Evolutionary conservation across 2,797 vertebrate species (phyloP).

Genomic region (Falco cherrug): DNA sequence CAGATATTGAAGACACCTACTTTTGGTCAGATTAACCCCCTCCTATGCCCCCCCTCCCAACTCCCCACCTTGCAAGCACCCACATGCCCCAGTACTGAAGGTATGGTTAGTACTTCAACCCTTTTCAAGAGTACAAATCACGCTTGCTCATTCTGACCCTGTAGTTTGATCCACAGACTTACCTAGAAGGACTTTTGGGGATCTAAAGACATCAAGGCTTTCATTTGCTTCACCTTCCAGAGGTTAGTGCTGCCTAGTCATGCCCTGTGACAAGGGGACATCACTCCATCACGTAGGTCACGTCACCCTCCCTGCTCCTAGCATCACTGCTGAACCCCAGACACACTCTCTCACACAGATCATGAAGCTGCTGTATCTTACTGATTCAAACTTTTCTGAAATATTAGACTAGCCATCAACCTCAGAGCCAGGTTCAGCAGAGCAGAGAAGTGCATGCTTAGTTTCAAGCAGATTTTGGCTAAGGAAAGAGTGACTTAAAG

Average conservation of each 20-base stretch:
- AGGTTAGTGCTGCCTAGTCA: neutral
- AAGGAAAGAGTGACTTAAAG: neutral
- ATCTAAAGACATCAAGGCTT: neutral
- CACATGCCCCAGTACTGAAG: neutral
- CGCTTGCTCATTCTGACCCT: neutral
- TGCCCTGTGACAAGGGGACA: neutral
- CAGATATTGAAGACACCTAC: neutral
- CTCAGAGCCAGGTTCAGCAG: neutral
- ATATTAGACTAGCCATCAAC: neutral
- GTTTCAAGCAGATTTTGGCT: neutral
- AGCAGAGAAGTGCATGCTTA: neutral
- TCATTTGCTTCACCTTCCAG: neutral
- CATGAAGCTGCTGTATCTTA: neutral
- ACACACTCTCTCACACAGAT: neutral
- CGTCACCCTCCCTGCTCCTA: neutral
- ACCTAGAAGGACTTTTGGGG: neutral
- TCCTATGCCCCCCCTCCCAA: neutral
- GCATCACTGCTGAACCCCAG: neutral
- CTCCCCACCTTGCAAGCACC: neutral
- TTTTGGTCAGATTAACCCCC: neutral
- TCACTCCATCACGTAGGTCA: neutral
- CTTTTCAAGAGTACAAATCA: neutral
- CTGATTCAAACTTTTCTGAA: neutral
- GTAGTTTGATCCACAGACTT: neutral
- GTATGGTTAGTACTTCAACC: neutral